Conservation (phyloP, 2,113 vertebrate genomes). For the Cisticola juncidis region DNA sequence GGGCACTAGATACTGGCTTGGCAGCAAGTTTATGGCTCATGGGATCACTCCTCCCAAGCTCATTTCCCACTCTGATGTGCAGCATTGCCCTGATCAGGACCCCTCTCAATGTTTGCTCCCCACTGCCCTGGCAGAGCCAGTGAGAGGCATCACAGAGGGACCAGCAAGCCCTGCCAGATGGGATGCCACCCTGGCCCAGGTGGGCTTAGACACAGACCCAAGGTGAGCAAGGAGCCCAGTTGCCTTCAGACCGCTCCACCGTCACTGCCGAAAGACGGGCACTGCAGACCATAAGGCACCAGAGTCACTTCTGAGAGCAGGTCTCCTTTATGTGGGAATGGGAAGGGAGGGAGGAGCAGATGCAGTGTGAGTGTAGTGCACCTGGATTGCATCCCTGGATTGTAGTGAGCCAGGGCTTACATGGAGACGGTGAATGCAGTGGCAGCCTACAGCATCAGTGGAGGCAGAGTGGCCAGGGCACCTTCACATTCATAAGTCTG, state of each 20-base stretch:
- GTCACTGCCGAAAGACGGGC: not conserved
- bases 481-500: rapidly evolving
- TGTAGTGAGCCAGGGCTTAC: not conserved
- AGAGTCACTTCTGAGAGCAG: not conserved
- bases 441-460: not conserved
- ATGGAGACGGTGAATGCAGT: rapidly evolving
- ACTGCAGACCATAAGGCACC: not conserved
- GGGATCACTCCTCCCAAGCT: not conserved
- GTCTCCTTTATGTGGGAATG: not conserved
- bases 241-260: not conserved
- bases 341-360: not conserved
- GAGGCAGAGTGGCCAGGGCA: not conserved
- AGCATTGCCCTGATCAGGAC: not conserved
- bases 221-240: rapidly evolving
- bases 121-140: not conserved
- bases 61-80: not conserved
- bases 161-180: not conserved
- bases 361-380: rapidly evolving
- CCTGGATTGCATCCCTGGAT: not conserved
- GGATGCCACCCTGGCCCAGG: rapidly evolving
- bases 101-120: not conserved
- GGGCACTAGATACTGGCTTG: not conserved
- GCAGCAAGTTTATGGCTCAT: not conserved
- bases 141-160: not conserved
- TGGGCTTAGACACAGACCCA: not conserved